phyloP scores from a whole-genome alignment of 2,797 vertebrate species.

The Orientallactaga sibirica region DNA sequence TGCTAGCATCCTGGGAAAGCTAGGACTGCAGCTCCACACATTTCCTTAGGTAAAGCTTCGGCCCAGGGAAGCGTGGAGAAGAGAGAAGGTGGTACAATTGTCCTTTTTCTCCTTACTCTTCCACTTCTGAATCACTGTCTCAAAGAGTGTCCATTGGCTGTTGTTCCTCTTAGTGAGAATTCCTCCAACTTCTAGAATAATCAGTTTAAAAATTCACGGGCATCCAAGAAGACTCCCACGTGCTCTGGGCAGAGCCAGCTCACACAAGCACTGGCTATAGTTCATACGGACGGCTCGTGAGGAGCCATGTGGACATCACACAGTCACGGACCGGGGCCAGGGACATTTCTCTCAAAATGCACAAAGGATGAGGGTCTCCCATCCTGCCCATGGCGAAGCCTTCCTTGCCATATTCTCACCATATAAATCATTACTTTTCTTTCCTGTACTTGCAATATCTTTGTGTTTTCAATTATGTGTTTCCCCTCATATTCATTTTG shows the following conservation, averaged over 20 bases:
- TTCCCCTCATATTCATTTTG: background rate
- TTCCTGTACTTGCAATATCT: background rate
- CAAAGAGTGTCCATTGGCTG: background rate
- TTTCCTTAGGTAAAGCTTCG: background rate
- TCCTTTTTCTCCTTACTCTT: background rate
- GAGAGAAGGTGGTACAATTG: too few relatives aligned
- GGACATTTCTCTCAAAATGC: background rate
- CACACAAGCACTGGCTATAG: accelerated
- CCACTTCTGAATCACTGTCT: background rate
- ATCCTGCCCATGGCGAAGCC: background rate
- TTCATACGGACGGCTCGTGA: background rate
- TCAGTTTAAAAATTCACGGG: background rate
- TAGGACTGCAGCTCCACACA: too few relatives aligned
- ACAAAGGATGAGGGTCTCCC: background rate
- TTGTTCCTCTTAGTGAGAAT: background rate
- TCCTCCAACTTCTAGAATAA: background rate
- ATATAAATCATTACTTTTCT: background rate
- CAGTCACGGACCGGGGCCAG: background rate
- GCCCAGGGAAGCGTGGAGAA: too few relatives aligned
- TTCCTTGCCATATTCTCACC: background rate
- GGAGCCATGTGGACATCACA: background rate
- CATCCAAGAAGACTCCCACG: too few relatives aligned
- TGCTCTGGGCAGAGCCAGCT: background rate
- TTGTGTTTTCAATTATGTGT: background rate
- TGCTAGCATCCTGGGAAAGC: too few relatives aligned